phyloP scores from a whole-genome alignment of 2,797 vertebrate genomes.

The Lutra lutra region DNA sequence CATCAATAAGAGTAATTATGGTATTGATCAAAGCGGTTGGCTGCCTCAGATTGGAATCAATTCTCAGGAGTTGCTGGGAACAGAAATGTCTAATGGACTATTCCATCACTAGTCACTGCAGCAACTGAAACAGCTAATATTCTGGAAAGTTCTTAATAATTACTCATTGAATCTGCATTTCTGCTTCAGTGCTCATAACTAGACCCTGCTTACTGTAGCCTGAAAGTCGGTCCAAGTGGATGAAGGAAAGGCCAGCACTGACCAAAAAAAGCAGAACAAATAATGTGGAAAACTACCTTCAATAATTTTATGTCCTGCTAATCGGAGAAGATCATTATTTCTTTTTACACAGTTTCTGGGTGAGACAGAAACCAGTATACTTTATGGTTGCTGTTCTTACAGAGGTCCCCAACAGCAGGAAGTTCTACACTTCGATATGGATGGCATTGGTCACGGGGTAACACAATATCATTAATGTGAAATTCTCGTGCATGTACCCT shows the following conservation, averaged over 20 bases:
- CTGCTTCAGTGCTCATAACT: slow-evolving; percentile 85
- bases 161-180: slow-evolving; percentile 89
- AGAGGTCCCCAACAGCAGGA: slow-evolving; percentile 71
- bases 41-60: slow-evolving; percentile 90
- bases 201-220: slow-evolving; percentile 83
- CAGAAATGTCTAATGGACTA: slow-evolving; percentile 90
- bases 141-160: slow-evolving; percentile 90
- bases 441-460: slow-evolving; percentile 73
- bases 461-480: slow-evolving; percentile 63
- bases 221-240: slow-evolving; percentile 85
- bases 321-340: slow-evolving; percentile 86
- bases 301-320: slow-evolving; percentile 81
- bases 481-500: slow-evolving; percentile 67
- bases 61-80: slow-evolving; percentile 88
- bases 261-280: slow-evolving; percentile 49
- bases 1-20: slow-evolving; percentile 92
- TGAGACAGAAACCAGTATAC: slow-evolving; percentile 82
- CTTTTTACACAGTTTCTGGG: slow-evolving; percentile 84
- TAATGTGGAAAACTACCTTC: slow-evolving; percentile 71
- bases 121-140: slow-evolving; percentile 89
- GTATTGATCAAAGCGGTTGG: slow-evolving; percentile 90
- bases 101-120: slow-evolving; percentile 87
- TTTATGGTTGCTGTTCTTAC: slow-evolving; percentile 81
- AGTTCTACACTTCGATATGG: slow-evolving; percentile 67
- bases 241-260: slow-evolving; percentile 79